These are phyloP conservation scores for Sesia bembeciformis DNA, from an alignment of 2,888 invertebrate genomes.

Conservation along the genomic window DNA sequence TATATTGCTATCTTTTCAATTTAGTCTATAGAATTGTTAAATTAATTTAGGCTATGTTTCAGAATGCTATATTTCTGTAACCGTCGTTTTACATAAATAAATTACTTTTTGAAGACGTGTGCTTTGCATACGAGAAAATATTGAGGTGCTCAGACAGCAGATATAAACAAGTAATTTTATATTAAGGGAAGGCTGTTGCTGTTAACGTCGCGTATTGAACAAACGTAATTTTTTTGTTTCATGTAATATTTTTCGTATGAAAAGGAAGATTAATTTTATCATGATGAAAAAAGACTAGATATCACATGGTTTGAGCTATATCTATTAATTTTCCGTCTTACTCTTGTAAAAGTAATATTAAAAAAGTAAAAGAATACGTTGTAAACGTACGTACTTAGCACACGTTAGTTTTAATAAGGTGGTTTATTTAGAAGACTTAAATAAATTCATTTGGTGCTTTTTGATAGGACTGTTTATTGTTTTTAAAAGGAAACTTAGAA, in stretches of 20 bases:
- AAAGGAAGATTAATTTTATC: neutral
- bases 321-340: slow-evolving; percentile 41
- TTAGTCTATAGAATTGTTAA: slow-evolving; percentile 70
- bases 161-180: no score
- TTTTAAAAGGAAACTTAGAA: neutral
- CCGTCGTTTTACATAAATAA: neutral
- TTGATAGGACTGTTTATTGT: neutral
- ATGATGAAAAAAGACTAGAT: slow-evolving; percentile 52
- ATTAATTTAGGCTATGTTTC: slow-evolving; percentile 44
- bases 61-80: slow-evolving; percentile 29
- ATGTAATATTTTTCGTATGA: slow-evolving; percentile 5
- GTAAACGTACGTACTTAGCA: slow-evolving; percentile 17
- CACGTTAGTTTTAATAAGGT: slow-evolving; percentile 16
- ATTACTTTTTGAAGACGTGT: neutral
- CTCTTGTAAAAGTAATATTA: slow-evolving; percentile 13
- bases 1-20: slow-evolving; percentile 73
- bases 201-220: no score
- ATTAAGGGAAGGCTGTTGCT: no score
- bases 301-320: slow-evolving; percentile 72
- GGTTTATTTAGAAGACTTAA: neutral
- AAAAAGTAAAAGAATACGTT: slow-evolving; percentile 24
- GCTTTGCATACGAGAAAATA: neutral
- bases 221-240: slow-evolving; percentile 2
- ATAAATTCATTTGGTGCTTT: neutral
- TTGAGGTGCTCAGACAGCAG: neutral